Evolutionary conservation across 2,113 vertebrate genomes (phyloP), one percentile per base, ranked within the genome.

Genomic region (Takifugu flavidus): DNA sequence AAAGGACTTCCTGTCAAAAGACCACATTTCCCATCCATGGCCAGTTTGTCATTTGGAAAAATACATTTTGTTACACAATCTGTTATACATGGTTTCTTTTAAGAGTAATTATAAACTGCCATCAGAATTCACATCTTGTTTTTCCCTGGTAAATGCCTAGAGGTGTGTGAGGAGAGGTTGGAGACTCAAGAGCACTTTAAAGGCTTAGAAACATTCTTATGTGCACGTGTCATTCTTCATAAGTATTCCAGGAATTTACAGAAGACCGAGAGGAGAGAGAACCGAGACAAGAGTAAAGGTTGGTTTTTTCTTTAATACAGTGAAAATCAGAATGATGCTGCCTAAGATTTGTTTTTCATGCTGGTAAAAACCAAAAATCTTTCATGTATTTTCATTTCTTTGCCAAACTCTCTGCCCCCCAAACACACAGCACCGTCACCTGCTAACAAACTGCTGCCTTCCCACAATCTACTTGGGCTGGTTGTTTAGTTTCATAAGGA

Each of bases 1-100:
- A 56, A 70, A 65, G 53, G 75, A 77, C 80, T 89, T 91, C 88
- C 89, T 86, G 82, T 81, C 61, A 79, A 71, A 78, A 82, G 70
- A 84, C 68, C 43, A 73, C 10, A 79, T 77, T 80, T 83, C 78
- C 79, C 51, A 57, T 79, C 53, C 70, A 84, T 60, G 28, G 69
- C 70, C 69, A 81, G 80, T 80, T 85, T 79, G 56, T 63, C 56
- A 62, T 64, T 53, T 14, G 56, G 55, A 72, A 82, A 85, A 85
- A 80, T 67, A 75, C 63, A 31, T 55, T 55, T 34, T 55, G n/a
- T 46, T 62, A 10, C 11, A 39, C 42, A 43, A 8, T 43, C 42
- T 13, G 20, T 20, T 20, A 39, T 3, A 39, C 8, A 39, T 39
- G 34, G 5, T 1, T 11, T 2, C 29, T 31, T 39, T 39, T 39